A percentile compares a stretch with the other conserved stretches of the same genome.
Conservation (phyloP, 2,797 vertebrate genomes). For the Myotis planiceps region DNA sequence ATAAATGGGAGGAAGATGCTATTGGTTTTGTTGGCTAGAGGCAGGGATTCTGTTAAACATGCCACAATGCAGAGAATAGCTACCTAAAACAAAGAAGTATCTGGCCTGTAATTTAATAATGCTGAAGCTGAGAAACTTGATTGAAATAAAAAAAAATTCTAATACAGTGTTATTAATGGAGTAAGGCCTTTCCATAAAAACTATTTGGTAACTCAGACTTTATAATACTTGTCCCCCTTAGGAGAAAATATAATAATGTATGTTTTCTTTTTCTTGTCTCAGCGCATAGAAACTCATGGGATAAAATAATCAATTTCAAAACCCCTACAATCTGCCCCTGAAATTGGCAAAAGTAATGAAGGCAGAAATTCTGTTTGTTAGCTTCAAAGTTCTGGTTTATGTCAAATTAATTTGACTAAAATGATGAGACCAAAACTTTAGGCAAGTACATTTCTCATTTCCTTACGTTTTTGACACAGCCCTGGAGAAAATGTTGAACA, state of each 20-base stretch:
- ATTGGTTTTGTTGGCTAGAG: background rate
- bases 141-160: background rate
- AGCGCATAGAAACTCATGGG: background rate
- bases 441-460: background rate
- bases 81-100: background rate
- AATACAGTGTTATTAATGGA: background rate
- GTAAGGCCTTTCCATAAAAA: background rate
- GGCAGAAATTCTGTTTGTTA: slow-evolving; percentile 40
- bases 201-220: background rate
- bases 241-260: background rate
- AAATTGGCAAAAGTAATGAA: background rate
- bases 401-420: slow-evolving; percentile 41
- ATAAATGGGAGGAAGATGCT: background rate
- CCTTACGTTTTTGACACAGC: slow-evolving; percentile 12
- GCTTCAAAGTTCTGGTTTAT: slow-evolving; percentile 19
- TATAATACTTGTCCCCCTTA: background rate
- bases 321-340: background rate
- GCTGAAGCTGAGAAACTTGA: background rate
- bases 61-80: no score
- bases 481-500: background rate
- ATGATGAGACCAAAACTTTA: background rate
- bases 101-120: background rate
- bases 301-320: background rate
- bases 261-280: slow-evolving; percentile 11
- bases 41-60: background rate